Percentiles rank a stretch among this genome's conserved stretches.
phyloP scores from a whole-genome alignment of 2,113 vertebrate genomes.

The Parus major region DNA sequence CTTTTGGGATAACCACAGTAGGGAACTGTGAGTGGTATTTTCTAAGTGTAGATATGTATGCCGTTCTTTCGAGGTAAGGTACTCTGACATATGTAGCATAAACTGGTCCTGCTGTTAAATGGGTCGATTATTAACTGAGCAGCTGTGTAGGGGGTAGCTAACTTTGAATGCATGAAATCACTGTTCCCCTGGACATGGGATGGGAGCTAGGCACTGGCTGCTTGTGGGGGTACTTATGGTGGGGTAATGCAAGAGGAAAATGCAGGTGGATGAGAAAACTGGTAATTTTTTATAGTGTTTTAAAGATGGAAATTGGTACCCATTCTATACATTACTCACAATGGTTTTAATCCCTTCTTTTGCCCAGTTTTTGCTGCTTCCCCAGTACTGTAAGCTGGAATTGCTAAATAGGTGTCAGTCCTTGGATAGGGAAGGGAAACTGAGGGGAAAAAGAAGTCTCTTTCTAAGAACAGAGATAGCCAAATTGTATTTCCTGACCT shows the following conservation, averaged over 20 bases:
- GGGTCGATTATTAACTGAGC: constrained; percentile 81
- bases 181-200: not conserved
- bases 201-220: not conserved
- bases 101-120: constrained; percentile 82
- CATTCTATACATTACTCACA: not conserved
- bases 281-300: not conserved
- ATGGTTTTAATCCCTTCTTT: not conserved
- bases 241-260: not conserved
- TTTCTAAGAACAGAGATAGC: not conserved
- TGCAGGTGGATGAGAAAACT: not conserved
- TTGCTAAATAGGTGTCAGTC: not conserved
- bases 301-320: not conserved
- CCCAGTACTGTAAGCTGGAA: not conserved
- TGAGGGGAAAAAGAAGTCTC: not conserved
- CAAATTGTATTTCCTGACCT: not conserved
- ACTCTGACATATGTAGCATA: constrained; percentile 87
- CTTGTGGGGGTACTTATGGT: not conserved
- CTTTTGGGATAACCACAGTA: constrained; percentile 73
- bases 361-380: not conserved
- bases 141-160: constrained; percentile 78
- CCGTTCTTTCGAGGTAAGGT: constrained; percentile 75
- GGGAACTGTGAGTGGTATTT: constrained; percentile 71
- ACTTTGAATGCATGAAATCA: constrained; percentile 74
- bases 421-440: not conserved
- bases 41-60: constrained; percentile 74